Conservation (phyloP, 1,140 invertebrate genomes). For the Drosophila tristis region DNA sequence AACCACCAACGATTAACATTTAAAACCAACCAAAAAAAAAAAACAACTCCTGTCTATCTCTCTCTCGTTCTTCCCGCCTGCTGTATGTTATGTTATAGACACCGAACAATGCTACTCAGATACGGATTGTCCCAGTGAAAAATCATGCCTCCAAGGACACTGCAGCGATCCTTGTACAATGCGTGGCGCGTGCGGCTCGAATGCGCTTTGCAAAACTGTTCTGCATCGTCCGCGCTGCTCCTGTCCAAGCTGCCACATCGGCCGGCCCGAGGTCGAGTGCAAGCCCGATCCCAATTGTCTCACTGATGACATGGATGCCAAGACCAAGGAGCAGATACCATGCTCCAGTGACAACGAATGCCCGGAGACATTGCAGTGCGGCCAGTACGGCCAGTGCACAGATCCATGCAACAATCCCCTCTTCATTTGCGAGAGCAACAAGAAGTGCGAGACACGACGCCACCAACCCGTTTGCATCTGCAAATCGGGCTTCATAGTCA, state of each 20-base stretch:
- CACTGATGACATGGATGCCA: constrained; percentile 85
- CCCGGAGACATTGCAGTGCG: constrained; percentile 90
- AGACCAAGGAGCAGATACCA: constrained; percentile 85
- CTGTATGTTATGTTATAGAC: constrained; percentile 86
- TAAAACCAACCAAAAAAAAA: constrained; percentile 70
- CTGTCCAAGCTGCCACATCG: constrained; percentile 94
- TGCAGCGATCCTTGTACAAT: constrained; percentile 95
- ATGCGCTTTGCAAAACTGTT: constrained; percentile 93
- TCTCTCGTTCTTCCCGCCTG: constrained; percentile 76
- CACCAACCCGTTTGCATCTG: constrained; percentile 94
- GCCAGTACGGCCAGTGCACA: constrained; percentile 89
- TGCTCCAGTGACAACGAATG: constrained; percentile 90
- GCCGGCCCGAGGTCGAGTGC: constrained; percentile 91
- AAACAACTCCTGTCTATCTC: constrained; percentile 81
- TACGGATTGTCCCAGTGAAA: constrained; percentile 94
- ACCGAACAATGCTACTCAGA: constrained; percentile 94
- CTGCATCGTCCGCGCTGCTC: constrained; percentile 93
- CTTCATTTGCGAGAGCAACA: constrained; percentile 90
- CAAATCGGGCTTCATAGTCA: constrained; percentile 93
- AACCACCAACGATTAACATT: constrained; percentile 77
- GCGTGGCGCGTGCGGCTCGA: constrained; percentile 93
- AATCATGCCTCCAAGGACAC: constrained; percentile 93
- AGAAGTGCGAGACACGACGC: constrained; percentile 94
- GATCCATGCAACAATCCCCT: constrained; percentile 89
- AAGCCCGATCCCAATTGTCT: constrained; percentile 90